Evolutionary conservation across 2,797 vertebrate genomes (phyloP), one percentile per base, ranked within the genome.

Genomic region (Platalea minor): DNA sequence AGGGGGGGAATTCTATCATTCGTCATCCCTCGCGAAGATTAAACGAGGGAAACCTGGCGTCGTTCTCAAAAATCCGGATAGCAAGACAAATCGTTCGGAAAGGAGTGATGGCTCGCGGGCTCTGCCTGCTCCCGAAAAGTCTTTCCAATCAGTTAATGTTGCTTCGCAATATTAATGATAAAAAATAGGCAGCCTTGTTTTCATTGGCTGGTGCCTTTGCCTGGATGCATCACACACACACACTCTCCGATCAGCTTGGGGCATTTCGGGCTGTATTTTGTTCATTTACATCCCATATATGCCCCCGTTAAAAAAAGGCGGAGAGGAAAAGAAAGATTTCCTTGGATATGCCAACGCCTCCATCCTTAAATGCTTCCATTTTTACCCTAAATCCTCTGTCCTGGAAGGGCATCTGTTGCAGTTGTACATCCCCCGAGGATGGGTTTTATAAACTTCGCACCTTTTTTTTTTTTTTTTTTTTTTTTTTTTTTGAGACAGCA

Each of bases 141-240:
- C 90, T 96, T 92, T 78, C 56, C 77, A 9, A 67, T 54, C 87
- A 69, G 88, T 80, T 86, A 26, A 35, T 41, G 11, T 57, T 70
- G 80, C 91, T 54, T 41, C 17, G 45, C 29, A 80, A 39, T 69
- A 56, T 54, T 91, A 77, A 89, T 70, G 64, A 61, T 85, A 56
- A 90, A 77, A 50, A 19, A 15, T 19, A 46, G 43, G 64, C 80
- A 56, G 63, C 76, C 43, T 29, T 13, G 53, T n/a, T 88, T 78
- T 26, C 50, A 84, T 86, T 94, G 91, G 95, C 91, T 94, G 85
- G 11, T 26, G 56, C 88, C 84, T 95, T 51, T 45, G 35, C 79
- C 86, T 84, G 20, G 85, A 50, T 68, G 86, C 79, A 61, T 57
- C 75, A 25, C 88, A 61, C 37, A 39, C 41, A 41, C 41, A 41